Base-by-base conservation (phyloP, 2,797 vertebrate species). In the Anableps anableps region DNA sequence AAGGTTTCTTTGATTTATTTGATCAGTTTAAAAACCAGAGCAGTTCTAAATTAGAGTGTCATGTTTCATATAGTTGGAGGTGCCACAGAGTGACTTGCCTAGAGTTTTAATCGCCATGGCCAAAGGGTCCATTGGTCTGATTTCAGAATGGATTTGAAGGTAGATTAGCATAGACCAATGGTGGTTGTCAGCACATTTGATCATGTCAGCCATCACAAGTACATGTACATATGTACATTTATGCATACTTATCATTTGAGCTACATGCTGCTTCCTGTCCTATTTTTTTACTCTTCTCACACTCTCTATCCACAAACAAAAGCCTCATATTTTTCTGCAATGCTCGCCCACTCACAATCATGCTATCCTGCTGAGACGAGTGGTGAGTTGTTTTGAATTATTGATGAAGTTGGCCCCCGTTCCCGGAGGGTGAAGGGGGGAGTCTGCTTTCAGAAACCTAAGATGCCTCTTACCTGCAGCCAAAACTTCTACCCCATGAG, bases 401-500 rank as follows among this genome's bases (percentile, higher is more conserved):
- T 95, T 94, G 92, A 96, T 95, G 85, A 85, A 88, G 88, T 89
- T 91, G 91, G 93, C 91, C 93, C 90, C 91, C 90, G 91, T 96
- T 95, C 95, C 95, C 95, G 94, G 95, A 96, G 95, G 94, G 91
- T 81, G 70, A 79, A 19, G 60, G 85, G 84, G 87, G 83, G 95
- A 88, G 93, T 96, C 93, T 95, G 93, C 94, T 96, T 96, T 95
- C 95, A 96, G 96, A 96, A 96, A 96, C 92, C 92, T 92, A 94
- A 96, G 93, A 93, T 93, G 83, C 87, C 77, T 88, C 90, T 93
- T 89, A 93, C 92, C 89, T 90, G 80, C 79, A 89, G 88, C 93
- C 88, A 92, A 80, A 88, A 87, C 89, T 84, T 89, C 86, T 85
- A 74, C 83, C 79, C 90, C 83, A 75, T 5, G 71, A 83, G 88